phyloP scores from a whole-genome alignment of 2,113 vertebrate genomes.

The Donacobius atricapilla region DNA sequence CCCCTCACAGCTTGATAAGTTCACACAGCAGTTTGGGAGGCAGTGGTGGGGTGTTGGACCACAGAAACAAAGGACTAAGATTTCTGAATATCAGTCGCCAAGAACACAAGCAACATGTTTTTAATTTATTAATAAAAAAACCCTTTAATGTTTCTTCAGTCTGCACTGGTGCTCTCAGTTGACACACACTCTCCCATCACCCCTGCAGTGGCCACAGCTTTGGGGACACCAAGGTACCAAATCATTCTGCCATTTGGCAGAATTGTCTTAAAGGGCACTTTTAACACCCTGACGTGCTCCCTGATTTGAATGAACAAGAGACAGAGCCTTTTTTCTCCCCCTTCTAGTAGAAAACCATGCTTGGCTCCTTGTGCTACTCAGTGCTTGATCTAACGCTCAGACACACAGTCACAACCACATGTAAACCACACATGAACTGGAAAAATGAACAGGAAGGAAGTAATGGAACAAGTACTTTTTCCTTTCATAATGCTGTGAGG shows the following conservation, averaged over 20 bases:
- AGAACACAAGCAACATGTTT: not conserved
- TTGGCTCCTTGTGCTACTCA: constrained; percentile 36
- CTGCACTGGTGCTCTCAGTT: not conserved
- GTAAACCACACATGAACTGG: not conserved
- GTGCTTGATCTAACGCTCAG: not conserved
- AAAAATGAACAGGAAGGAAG: constrained; percentile 21
- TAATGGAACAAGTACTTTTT: not conserved
- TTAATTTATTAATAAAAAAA: not conserved
- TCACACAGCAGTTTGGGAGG: not conserved
- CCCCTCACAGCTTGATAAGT: not conserved
- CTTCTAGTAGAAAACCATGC: constrained; percentile 48
- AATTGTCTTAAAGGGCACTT: not conserved
- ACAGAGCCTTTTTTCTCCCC: constrained; percentile 3
- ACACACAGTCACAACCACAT: not conserved
- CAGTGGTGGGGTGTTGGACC: not conserved
- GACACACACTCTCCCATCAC: not conserved
- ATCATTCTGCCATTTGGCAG: not conserved
- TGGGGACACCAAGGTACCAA: not conserved
- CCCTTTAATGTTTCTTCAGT: not conserved
- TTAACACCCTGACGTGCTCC: not conserved
- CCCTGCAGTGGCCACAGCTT: not conserved
- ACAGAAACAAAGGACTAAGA: not conserved
- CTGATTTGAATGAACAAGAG: constrained; percentile 26
- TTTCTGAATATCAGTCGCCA: not conserved
- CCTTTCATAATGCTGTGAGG: not conserved